Conservation (phyloP, 2,888 invertebrate genomes). For the Apodemia zela region DNA sequence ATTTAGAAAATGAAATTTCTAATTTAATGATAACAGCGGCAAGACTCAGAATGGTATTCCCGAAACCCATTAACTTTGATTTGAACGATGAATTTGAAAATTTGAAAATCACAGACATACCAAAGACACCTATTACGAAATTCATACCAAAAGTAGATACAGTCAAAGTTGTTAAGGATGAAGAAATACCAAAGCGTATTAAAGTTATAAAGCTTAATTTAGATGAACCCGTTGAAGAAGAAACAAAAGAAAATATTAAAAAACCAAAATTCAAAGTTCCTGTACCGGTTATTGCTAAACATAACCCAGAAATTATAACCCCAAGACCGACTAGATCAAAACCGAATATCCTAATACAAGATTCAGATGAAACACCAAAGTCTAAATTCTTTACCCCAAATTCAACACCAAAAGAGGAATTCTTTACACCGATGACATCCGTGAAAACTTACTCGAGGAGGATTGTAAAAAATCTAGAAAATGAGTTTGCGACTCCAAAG, state of each 20-base stretch:
- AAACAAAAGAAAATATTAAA: constrained; percentile 35
- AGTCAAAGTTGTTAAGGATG: constrained; percentile 46
- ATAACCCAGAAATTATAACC: constrained; percentile 49
- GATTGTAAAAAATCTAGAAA: constrained; percentile 60
- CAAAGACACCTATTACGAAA: constrained; percentile 50
- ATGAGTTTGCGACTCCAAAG: constrained; percentile 52
- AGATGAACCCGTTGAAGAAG: constrained; percentile 41
- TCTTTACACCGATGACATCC: constrained; percentile 58
- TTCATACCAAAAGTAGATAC: constrained; percentile 32
- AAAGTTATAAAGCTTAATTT: constrained; percentile 55
- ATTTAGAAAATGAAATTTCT: constrained; percentile 49
- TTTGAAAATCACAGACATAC: constrained; percentile 36
- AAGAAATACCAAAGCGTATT: constrained; percentile 53
- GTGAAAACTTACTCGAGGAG: constrained; percentile 51
- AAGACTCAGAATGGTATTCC: constrained; percentile 37
- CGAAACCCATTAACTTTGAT: constrained; percentile 31
- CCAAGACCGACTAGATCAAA: constrained; percentile 41
- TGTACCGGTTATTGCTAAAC: constrained; percentile 45
- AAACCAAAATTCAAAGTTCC: constrained; percentile 58
- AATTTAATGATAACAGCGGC: constrained; percentile 55
- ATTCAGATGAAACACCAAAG: constrained; percentile 35
- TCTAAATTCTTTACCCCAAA: constrained; percentile 50
- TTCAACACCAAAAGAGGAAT: constrained; percentile 47
- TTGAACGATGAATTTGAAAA: constrained; percentile 47
- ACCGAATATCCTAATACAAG: constrained; percentile 41